Percentiles rank a stretch among this genome's conserved stretches.
Evolutionary conservation across 2,113 vertebrate genomes (phyloP).

Genomic region (Tyto alba): DNA sequence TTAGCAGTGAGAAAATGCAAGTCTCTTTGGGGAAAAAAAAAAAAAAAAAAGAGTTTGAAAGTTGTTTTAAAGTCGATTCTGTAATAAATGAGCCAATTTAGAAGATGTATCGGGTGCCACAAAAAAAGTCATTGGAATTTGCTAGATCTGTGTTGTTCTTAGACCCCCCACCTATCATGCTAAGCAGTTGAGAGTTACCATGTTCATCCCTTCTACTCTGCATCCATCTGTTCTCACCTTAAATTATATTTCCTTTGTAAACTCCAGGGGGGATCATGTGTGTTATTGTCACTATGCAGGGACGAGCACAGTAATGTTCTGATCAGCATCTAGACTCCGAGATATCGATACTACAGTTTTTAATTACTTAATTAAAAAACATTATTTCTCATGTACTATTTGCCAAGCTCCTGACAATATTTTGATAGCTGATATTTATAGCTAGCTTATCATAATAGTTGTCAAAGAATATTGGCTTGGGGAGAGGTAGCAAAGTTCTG

Average conservation of each 20-base stretch:
- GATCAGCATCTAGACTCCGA: not conserved
- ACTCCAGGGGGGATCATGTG: not conserved
- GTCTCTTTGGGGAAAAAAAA: not conserved
- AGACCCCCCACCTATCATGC: not conserved
- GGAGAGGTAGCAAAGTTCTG: not conserved
- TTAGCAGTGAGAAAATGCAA: conserved; percentile 14
- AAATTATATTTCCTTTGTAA: not conserved
- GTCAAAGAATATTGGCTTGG: not conserved
- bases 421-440: not conserved
- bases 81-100: conserved; percentile 23
- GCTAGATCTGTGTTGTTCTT: not conserved
- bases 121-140: not conserved
- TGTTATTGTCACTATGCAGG: not conserved
- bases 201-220: not conserved
- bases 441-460: not conserved
- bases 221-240: not conserved
- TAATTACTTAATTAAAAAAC: not conserved
- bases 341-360: not conserved
- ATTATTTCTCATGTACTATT: not conserved
- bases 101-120: not conserved
- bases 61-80: conserved; percentile 27
- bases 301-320: not conserved
- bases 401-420: not conserved
- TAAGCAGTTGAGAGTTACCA: not conserved
- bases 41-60: not conserved